Conservation (phyloP, 1,140 invertebrate genomes). For the Aphelenchoides avenae region DNA sequence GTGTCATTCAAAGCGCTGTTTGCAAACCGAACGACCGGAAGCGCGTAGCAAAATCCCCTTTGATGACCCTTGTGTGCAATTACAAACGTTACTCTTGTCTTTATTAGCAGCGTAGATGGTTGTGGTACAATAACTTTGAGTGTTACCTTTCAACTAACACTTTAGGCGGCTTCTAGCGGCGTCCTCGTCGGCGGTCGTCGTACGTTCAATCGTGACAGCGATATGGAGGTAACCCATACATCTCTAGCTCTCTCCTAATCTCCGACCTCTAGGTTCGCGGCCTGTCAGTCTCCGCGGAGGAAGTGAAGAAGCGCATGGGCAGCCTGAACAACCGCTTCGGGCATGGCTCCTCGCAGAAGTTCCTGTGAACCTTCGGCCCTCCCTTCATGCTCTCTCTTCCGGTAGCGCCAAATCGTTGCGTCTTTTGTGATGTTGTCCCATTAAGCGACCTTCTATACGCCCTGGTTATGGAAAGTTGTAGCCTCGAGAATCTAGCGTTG, state of each 20-base stretch:
- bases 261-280: slow-evolving; percentile 4
- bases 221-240: slow-evolving; percentile 24
- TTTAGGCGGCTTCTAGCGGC: neutral
- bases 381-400: no score
- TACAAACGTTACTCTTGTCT: no score
- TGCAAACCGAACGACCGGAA: no score
- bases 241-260: neutral
- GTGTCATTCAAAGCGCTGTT: neutral
- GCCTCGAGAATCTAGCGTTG: no score
- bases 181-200: neutral
- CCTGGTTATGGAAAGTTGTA: no score
- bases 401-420: no score
- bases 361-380: no score
- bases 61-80: no score
- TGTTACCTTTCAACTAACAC: neutral
- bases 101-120: no score
- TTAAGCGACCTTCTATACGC: no score
- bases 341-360: slow-evolving; percentile 5
- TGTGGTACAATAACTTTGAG: neutral
- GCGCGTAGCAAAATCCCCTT: no score
- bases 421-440: no score
- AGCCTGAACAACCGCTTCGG: slow-evolving; percentile 11
- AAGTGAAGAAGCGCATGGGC: slow-evolving; percentile 4
- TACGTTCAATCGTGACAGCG: slow-evolving; percentile 33
- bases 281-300: slow-evolving; percentile 3